Percentiles rank a stretch among this genome's conserved stretches.
Evolutionary conservation across 1,140 invertebrate genomes (phyloP).

Genomic region (Lepidurus apus): DNA sequence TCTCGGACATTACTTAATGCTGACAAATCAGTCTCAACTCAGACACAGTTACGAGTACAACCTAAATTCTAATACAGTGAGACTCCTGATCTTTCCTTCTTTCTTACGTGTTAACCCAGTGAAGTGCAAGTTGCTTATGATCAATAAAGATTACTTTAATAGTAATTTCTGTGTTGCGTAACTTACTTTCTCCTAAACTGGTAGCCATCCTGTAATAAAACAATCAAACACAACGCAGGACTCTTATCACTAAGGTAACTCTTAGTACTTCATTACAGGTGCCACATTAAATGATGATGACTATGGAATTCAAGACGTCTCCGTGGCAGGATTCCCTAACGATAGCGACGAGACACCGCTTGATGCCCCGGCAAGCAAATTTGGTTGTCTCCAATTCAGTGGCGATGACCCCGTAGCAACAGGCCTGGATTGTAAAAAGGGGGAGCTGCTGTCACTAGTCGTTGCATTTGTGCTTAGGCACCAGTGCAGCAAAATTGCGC

Average conservation of each 20-base stretch:
- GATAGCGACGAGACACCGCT: not conserved
- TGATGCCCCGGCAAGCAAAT: not conserved
- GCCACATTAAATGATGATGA: not conserved
- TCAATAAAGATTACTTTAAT: not conserved
- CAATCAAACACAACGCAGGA: no score
- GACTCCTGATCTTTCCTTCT: not conserved
- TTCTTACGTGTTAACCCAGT: not conserved
- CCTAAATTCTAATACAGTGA: not conserved
- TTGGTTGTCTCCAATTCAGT: not conserved
- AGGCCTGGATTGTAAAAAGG: conserved; percentile 18
- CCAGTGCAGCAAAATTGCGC: conserved; percentile 16
- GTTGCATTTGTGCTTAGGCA: conserved; percentile 15
- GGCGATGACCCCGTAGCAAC: conserved; percentile 2
- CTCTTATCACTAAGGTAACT: no score
- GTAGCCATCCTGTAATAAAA: no score
- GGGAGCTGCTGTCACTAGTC: conserved; percentile 18
- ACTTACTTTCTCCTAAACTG: no score
- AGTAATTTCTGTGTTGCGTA: not conserved
- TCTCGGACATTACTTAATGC: no score
- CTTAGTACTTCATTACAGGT: no score
- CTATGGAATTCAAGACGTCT: not conserved
- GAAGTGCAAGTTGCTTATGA: not conserved
- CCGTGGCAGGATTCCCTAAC: not conserved
- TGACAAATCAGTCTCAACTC: not conserved
- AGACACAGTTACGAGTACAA: not conserved